Evolutionary conservation across 2,113 vertebrate genomes (phyloP).

Genomic region (Indicator maculatus): DNA sequence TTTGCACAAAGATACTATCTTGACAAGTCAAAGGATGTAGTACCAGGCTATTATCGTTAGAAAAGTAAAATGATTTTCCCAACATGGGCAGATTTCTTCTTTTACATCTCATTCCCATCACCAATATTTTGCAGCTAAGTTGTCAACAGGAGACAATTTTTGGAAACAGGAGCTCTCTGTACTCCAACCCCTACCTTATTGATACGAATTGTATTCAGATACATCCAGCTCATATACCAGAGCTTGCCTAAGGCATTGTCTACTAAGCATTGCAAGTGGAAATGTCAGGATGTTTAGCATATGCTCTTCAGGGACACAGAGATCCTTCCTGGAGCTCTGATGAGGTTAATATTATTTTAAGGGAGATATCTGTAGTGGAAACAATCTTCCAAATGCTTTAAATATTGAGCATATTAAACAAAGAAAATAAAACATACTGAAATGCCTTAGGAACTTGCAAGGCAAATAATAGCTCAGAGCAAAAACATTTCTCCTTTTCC

Average conservation of each 20-base stretch:
- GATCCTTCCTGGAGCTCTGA: constrained; percentile 32
- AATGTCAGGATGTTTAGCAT: constrained; percentile 60
- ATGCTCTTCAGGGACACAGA: constrained; percentile 35
- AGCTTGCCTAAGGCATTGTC: constrained; percentile 32
- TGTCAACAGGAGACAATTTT: neutral
- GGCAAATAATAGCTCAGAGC: constrained; percentile 21
- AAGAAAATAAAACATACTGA: constrained; percentile 26
- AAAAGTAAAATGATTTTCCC: neutral
- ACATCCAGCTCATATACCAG: neutral
- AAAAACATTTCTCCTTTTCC: constrained; percentile 21
- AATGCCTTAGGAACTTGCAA: constrained; percentile 44
- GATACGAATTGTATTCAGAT: neutral
- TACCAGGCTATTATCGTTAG: neutral
- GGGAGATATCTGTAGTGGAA: constrained; percentile 35
- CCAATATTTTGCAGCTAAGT: neutral
- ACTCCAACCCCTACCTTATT: neutral
- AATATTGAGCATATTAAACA: constrained; percentile 40
- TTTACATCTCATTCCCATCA: neutral
- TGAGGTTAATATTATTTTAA: constrained; percentile 53
- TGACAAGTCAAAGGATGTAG: neutral
- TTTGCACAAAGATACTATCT: neutral
- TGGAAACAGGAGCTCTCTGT: neutral
- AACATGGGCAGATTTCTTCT: neutral
- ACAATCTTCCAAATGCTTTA: constrained; percentile 27
- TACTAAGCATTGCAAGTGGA: neutral